A percentile compares a stretch with the other conserved stretches of the same genome.
Conservation (phyloP, 2,113 vertebrate genomes). For the Lepus americanus region DNA sequence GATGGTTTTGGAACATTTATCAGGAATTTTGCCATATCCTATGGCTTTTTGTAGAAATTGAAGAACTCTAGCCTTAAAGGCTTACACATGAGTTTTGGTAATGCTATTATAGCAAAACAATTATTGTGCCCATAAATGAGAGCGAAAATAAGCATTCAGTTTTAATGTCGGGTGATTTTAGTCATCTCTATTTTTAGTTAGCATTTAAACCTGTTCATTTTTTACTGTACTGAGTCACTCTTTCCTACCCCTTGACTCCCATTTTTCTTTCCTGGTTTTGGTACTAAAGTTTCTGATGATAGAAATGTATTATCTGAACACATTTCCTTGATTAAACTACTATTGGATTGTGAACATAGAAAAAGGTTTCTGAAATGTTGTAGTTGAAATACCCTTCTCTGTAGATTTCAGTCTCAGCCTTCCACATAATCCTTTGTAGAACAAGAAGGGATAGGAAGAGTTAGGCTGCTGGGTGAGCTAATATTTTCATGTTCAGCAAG, state of each 20-base stretch:
- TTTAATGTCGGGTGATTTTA: neutral
- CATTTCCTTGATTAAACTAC: neutral
- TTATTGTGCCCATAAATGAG: neutral
- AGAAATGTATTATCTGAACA: constrained; percentile 11
- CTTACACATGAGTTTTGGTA: neutral
- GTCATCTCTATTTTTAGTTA: constrained; percentile 9
- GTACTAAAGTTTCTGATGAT: neutral
- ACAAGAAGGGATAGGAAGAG: neutral
- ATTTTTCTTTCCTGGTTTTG: constrained; percentile 22
- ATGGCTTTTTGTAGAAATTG: neutral
- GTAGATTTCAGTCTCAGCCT: neutral
- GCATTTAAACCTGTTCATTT: neutral
- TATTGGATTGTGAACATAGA: neutral
- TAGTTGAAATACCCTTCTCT: neutral
- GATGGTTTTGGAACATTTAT: neutral
- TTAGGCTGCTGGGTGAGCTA: neutral
- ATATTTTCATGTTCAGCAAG: neutral
- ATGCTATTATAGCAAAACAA: neutral
- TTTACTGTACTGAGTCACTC: neutral
- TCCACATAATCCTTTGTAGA: neutral
- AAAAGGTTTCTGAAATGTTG: neutral
- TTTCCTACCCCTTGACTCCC: neutral
- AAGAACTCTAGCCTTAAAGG: neutral
- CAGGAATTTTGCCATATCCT: neutral
- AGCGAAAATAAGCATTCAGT: neutral